Evolutionary conservation across 2,113 vertebrate species (phyloP).

Genomic region (Catharus fuscescens): DNA sequence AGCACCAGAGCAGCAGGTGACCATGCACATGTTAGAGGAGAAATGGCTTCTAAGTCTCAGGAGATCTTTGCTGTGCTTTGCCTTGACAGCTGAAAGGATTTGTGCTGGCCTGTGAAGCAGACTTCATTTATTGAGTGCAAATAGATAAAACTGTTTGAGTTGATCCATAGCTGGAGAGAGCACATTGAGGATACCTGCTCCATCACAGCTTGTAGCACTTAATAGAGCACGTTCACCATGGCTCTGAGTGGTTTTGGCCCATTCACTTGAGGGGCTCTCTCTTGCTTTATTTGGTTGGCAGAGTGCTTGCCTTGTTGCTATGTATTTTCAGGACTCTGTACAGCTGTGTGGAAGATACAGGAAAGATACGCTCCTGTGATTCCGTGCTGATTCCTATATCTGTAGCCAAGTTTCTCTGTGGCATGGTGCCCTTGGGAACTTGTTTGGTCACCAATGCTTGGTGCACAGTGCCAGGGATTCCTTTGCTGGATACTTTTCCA

Average conservation of each 20-base stretch:
- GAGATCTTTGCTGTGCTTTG: background rate
- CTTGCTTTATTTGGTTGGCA: background rate
- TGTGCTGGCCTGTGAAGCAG: background rate
- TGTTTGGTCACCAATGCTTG: background rate
- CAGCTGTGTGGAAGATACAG: background rate
- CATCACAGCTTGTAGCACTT: background rate
- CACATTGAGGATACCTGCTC: background rate
- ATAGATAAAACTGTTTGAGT: background rate
- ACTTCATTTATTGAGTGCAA: background rate
- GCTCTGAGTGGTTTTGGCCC: background rate
- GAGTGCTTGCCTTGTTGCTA: background rate
- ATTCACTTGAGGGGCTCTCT: background rate
- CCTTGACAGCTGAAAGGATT: background rate
- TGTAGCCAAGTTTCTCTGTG: background rate
- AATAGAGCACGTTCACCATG: background rate
- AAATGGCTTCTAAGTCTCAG: background rate
- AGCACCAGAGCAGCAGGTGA: background rate
- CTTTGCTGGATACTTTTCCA: background rate
- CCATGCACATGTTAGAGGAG: rapidly evolving
- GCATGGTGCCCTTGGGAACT: background rate
- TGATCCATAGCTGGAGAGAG: background rate
- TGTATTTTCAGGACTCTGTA: background rate
- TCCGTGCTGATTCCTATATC: background rate
- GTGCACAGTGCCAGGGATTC: background rate
- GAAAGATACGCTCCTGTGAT: background rate